phyloP scores from a whole-genome alignment of 2,888 invertebrate genomes.

The Cataglyphis altisquamis region DNA sequence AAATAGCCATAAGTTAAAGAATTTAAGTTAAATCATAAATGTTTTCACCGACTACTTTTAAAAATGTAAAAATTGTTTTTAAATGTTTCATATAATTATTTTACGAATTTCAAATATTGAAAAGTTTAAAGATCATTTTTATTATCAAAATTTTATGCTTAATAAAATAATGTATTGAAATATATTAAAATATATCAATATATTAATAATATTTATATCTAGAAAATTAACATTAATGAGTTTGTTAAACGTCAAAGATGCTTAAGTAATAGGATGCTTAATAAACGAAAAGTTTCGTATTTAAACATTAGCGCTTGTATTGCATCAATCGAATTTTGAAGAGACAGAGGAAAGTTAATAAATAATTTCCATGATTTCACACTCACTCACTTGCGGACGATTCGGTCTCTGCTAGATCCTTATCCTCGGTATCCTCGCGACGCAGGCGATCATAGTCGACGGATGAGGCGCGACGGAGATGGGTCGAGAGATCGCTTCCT shows the following conservation, averaged over 20 bases:
- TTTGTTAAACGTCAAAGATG: neutral
- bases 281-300: conserved; percentile 1
- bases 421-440: conserved; percentile 15
- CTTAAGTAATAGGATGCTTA: neutral
- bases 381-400: conserved; percentile 6
- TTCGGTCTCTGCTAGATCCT: conserved; percentile 26
- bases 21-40: neutral
- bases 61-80: neutral
- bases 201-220: no score
- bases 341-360: neutral
- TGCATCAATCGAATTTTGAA: neutral
- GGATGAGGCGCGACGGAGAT: conserved; percentile 23
- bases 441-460: conserved; percentile 25
- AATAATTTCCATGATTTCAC: neutral
- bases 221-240: no score
- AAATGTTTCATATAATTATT: neutral
- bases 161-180: neutral
- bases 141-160: neutral
- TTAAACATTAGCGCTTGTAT: neutral
- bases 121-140: neutral
- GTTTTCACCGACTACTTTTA: neutral
- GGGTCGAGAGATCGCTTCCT: conserved; percentile 17
- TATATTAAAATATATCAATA: neutral
- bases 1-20: neutral
- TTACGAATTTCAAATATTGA: neutral